Percentiles rank a stretch among this genome's conserved stretches.
phyloP scores from a whole-genome alignment of 1,140 invertebrate genomes.

The Diabrotica undecimpunctata region DNA sequence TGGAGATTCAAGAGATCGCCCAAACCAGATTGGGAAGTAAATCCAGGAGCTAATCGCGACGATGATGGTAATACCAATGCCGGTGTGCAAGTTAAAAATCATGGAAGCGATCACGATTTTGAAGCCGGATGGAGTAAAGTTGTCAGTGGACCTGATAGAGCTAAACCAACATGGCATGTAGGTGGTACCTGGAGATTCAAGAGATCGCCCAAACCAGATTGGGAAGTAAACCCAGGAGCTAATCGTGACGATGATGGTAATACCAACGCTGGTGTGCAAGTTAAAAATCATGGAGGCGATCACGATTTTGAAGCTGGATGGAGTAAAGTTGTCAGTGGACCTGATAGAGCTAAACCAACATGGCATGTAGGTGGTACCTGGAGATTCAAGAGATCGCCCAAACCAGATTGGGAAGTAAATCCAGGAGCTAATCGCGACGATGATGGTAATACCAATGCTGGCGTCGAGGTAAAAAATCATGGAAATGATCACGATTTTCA shows the following conservation, averaged over 20 bases:
- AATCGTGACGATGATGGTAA: conserved; percentile 25
- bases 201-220: neutral
- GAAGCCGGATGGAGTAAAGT: conserved; percentile 27
- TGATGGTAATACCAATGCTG: too few species aligned
- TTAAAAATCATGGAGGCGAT: conserved; percentile 23
- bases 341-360: conserved; percentile 22
- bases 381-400: conserved; percentile 9
- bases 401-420: too few species aligned
- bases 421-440: too few species aligned
- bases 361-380: conserved; percentile 29
- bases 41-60: conserved; percentile 23
- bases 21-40: conserved; percentile 26
- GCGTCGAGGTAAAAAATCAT: too few species aligned
- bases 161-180: neutral
- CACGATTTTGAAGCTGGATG: conserved; percentile 28
- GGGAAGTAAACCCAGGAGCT: conserved; percentile 25
- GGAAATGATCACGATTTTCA: too few species aligned
- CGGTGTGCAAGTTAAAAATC: conserved; percentile 20
- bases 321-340: conserved; percentile 24
- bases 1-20: conserved; percentile 8
- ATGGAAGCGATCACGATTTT: conserved; percentile 29
- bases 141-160: conserved; percentile 18
- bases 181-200: conserved; percentile 1
- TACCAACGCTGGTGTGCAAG: conserved; percentile 13
- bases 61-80: conserved; percentile 25